Base-by-base conservation (phyloP, 92 coral and sea anemone species). In the Meandrina meandrites region DNA sequence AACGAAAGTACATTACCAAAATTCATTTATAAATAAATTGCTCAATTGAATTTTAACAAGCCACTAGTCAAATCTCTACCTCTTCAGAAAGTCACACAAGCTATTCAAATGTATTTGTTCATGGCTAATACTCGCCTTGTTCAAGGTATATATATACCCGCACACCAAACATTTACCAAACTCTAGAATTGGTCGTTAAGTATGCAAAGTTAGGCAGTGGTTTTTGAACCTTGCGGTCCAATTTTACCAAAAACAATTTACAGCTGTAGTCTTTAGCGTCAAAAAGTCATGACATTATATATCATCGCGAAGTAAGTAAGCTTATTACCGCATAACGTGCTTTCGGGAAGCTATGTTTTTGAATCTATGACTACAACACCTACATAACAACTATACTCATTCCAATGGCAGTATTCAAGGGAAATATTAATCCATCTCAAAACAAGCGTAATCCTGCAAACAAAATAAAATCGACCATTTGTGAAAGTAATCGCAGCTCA, bases 41-140 rank as follows among this genome's bases (percentile, higher is more conserved):
- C 28, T 54, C 68, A 83, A 54, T 73, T 72, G 80, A 72, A 31
- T 84, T 57, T 36, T 54, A 72, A 83, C 80, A 19, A 68, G 86
- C 78, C 34, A 56, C 19, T 47, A 45, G 78, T 82, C 66, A 82
- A 82, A 51, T 48, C 62, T 36, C 16, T 51, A 57, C 64, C 73
- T 74, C 81, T 54, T 72, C 53, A 84, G n/a, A 71, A 74, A 36
- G 80, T 56, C 80, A 82, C 74, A 73, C 87, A 72, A 82, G 73
- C 78, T 53, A 45, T 84, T 56, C 87, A 84, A 48, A 60, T 53
- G 48, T 84, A 40, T 84, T 84, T 74, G 87, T n/a, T 34, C 16
- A 18, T n/a, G n/a, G 78, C 78, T 73, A 73, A 73, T 73, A 35
- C 51, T 73, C 27, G 51, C 78, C 78, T 40, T 73, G 45, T 40